Percentiles rank a stretch among this genome's conserved stretches.
phyloP scores from a whole-genome alignment of 2,797 vertebrate species.

The Podarcis lilfordi region DNA sequence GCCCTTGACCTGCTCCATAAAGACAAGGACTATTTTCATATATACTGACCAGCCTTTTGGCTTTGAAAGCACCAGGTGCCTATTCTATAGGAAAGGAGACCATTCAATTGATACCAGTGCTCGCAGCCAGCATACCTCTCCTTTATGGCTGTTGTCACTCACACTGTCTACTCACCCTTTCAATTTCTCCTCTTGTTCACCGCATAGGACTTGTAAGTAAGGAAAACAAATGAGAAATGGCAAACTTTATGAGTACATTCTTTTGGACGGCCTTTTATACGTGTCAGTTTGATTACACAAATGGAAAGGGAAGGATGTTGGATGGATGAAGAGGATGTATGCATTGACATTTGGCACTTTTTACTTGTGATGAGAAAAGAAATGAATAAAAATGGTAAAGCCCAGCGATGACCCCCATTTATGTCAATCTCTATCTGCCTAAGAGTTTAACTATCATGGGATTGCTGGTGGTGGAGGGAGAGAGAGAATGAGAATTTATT shows the following conservation, averaged over 20 bases:
- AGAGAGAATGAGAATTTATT: background rate
- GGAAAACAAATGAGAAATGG: constrained; percentile 26
- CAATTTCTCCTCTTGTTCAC: background rate
- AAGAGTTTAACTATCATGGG: constrained; percentile 5
- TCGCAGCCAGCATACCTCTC: background rate
- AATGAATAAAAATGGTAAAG: constrained; percentile 31
- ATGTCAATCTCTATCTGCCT: constrained; percentile 21
- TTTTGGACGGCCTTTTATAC: constrained; percentile 13
- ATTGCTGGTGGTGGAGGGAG: background rate
- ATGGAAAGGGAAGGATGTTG: background rate
- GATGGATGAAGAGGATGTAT: background rate
- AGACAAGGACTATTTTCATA: background rate
- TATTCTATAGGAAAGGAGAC: background rate
- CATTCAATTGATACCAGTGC: background rate
- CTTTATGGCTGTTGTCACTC: constrained; percentile 3
- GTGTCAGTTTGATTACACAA: constrained; percentile 18
- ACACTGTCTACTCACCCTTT: background rate
- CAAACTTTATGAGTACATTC: background rate
- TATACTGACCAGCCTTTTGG: background rate
- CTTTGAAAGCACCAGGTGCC: background rate
- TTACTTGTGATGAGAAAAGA: constrained; percentile 14
- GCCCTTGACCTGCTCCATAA: background rate
- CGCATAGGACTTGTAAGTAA: constrained; percentile 25
- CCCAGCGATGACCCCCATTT: constrained; percentile 6
- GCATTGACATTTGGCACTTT: background rate